Percentiles rank a stretch among this genome's conserved stretches.
Conservation (phyloP, 2,888 invertebrate species). For the Eristalis arbustorum region DNA sequence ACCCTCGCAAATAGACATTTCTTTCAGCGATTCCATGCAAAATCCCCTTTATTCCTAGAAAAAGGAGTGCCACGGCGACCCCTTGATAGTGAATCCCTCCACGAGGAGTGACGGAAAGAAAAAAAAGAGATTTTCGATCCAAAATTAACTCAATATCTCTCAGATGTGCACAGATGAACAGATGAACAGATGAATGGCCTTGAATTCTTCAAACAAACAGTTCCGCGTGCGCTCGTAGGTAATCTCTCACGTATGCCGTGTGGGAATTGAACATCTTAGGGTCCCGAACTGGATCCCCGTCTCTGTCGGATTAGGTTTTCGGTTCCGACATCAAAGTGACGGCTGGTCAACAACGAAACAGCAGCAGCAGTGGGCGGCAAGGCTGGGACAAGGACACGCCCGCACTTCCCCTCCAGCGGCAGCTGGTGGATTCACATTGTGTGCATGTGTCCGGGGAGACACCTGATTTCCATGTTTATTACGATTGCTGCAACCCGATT, state of each 20-base stretch:
- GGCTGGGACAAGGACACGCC: not conserved
- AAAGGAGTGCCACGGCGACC: not conserved
- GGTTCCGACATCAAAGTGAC: not conserved
- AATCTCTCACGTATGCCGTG: not conserved
- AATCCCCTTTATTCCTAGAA: not conserved
- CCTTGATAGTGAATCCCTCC: not conserved
- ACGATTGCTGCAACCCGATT: slow-evolving; percentile 35
- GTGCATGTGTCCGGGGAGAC: not conserved
- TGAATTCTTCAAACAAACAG: not conserved
- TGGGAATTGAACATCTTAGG: not conserved
- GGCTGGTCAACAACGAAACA: not conserved
- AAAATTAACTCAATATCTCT: not conserved
- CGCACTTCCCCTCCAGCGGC: not conserved
- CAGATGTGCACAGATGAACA: not conserved
- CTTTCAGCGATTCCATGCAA: not conserved
- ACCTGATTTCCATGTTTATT: slow-evolving; percentile 31
- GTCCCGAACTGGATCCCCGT: too few species aligned
- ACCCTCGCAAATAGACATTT: not conserved
- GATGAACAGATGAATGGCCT: not conserved
- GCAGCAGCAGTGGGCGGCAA: not conserved
- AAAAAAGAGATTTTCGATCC: not conserved
- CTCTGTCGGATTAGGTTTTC: not conserved
- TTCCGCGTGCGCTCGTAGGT: not conserved
- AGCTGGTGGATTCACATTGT: not conserved
- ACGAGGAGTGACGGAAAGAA: too few species aligned